These are phyloP conservation scores for Cuculus canorus DNA, from an alignment of 2,797 vertebrate genomes.

Conservation along the genomic window DNA sequence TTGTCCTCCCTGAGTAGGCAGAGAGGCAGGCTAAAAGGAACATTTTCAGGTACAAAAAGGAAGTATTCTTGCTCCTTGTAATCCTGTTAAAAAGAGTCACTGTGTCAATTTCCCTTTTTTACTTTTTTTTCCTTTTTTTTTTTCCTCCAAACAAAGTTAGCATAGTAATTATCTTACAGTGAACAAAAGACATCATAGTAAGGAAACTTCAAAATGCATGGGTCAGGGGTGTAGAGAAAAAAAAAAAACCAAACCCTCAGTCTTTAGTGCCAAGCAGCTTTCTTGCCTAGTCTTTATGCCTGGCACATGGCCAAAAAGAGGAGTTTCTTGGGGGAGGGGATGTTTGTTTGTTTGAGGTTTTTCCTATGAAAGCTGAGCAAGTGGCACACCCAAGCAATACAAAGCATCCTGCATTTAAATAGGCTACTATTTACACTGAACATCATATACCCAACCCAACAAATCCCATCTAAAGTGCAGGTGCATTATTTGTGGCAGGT, in stretches of 20 bases:
- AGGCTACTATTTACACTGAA: background rate
- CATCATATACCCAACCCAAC: background rate
- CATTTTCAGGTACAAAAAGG: background rate
- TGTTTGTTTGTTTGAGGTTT: background rate
- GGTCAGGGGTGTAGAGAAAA: background rate
- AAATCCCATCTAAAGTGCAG: background rate
- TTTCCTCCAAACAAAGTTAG: background rate
- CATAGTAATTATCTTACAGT: slow-evolving; percentile 34
- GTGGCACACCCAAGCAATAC: background rate
- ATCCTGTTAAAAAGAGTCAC: background rate
- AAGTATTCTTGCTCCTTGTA: background rate
- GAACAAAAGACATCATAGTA: background rate
- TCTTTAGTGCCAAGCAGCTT: slow-evolving; percentile 31
- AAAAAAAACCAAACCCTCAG: background rate
- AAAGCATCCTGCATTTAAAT: background rate
- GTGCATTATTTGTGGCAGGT: background rate
- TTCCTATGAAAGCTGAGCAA: background rate
- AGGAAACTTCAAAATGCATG: background rate
- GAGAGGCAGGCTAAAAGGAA: background rate
- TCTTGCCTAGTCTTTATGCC: slow-evolving; percentile 26
- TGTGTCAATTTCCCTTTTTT: background rate
- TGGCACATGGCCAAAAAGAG: background rate
- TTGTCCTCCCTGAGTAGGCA: background rate
- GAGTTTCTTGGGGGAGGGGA: background rate
- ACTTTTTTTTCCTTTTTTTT: background rate